Base-by-base conservation (phyloP, 2,797 vertebrate species). In the Petrocephalus schoutedeni region DNA sequence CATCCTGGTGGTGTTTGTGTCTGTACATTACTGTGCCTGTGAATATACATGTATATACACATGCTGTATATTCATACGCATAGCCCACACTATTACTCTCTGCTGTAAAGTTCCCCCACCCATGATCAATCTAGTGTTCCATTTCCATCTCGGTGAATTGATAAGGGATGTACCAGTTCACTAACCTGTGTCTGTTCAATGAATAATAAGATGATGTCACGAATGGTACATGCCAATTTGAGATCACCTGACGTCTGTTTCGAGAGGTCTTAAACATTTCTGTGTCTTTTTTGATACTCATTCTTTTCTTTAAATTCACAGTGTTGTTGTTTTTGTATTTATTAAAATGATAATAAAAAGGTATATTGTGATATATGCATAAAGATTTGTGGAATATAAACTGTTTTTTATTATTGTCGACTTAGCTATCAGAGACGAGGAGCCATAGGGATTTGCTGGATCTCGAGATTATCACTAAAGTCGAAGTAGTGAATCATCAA, bases 321-420 rank as follows among this genome's bases (percentile, higher is more conserved):
- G 94, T 96, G 95, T 95, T 93, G 95, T 96, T 96, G 93, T 93
- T 93, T 83, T 96, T 96, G 95, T 96, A 96, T 96, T 96, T 96
- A 96, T 96, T 96, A 94, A 96, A 94, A 91, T 94, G 93, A 95
- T 96, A 95, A 96, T 96, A 96, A 96, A 93, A 91, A 95, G 92
- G 95, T 96, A 96, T 96, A 96, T 96, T 96, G 96, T 96, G 95
- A 96, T 96, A 96, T 95, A 96, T 96, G 95, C 94, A 96, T 95
- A 94, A 93, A 95, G 92, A 94, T 93, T 94, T 87, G 94, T 95
- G 94, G 93, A 92, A 94, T 95, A 95, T 95, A 93, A 95, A 93
- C 94, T 91, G 92, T 95, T 93, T 93, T 90, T 87, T 89, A 89
- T 64, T 19, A 36, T 83, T 80, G 93, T 92, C 88, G 92, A 92